Percentiles rank a stretch among this genome's conserved stretches.
These are phyloP conservation scores for Phocides pigmalion DNA, from an alignment of 1,140 invertebrate species.

Conservation along the genomic window DNA sequence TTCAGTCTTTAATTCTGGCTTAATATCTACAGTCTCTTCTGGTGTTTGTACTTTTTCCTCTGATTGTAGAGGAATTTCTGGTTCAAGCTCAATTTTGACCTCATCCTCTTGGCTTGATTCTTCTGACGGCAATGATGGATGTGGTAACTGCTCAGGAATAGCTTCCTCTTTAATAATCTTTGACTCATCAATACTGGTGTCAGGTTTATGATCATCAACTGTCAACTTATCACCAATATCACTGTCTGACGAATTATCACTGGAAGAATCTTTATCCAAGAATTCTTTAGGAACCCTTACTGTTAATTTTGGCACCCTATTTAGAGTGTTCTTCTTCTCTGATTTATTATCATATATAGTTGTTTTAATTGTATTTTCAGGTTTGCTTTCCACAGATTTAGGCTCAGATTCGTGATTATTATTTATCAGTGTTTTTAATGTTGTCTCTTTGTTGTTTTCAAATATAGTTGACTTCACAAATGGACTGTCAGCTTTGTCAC, in stretches of 20 bases:
- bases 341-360: slow-evolving; percentile 79
- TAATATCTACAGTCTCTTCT: slow-evolving; percentile 41
- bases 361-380: slow-evolving; percentile 67
- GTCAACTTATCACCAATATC: slow-evolving; percentile 85
- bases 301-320: slow-evolving; percentile 80
- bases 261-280: slow-evolving; percentile 80
- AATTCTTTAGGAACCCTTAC: slow-evolving; percentile 81
- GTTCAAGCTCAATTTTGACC: slow-evolving; percentile 37
- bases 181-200: slow-evolving; percentile 62
- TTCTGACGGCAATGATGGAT: slow-evolving; percentile 16
- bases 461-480: slow-evolving; percentile 79
- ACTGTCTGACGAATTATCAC: slow-evolving; percentile 83
- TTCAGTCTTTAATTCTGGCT: slow-evolving; percentile 58
- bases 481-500: slow-evolving; percentile 77
- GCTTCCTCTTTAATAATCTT: slow-evolving; percentile 44
- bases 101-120: slow-evolving; percentile 22
- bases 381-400: slow-evolving; percentile 53
- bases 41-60: slow-evolving; percentile 49
- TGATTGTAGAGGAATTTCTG: slow-evolving; percentile 25
- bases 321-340: slow-evolving; percentile 73
- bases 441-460: slow-evolving; percentile 71
- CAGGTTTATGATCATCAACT: slow-evolving; percentile 61
- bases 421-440: slow-evolving; percentile 66
- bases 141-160: slow-evolving; percentile 9
- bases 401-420: slow-evolving; percentile 61